Conservation (phyloP, 2,888 invertebrate genomes). For the Drosophila ochracea region DNA sequence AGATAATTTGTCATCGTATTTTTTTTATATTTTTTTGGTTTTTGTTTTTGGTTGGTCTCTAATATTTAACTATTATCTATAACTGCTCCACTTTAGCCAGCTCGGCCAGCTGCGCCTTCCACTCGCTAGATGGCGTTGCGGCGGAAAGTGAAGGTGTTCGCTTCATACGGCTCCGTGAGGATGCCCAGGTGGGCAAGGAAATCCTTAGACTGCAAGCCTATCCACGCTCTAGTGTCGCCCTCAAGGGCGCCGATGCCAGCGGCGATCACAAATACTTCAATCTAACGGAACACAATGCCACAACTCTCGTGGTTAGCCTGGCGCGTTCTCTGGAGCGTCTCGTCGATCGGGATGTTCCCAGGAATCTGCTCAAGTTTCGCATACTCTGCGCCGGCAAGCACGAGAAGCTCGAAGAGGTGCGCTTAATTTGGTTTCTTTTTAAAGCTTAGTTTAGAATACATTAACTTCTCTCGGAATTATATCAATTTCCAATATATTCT, state of each 20-base stretch:
- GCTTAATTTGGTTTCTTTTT: background rate
- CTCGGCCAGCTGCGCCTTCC: slow-evolving; percentile 92
- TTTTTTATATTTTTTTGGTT: background rate
- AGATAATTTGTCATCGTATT: slow-evolving; percentile 73
- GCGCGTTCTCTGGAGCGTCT: slow-evolving; percentile 92
- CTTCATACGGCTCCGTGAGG: slow-evolving; percentile 94
- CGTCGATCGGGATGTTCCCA: slow-evolving; percentile 92
- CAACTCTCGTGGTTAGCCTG: slow-evolving; percentile 91
- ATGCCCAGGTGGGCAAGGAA: slow-evolving; percentile 91
- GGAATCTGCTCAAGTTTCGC: slow-evolving; percentile 93
- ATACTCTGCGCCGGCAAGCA: slow-evolving; percentile 87
- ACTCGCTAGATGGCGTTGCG: slow-evolving; percentile 87
- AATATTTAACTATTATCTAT: slow-evolving; percentile 12
- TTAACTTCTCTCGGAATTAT: background rate
- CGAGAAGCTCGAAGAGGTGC: slow-evolving; percentile 83
- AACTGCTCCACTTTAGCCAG: slow-evolving; percentile 71
- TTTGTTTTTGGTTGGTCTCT: slow-evolving; percentile 5
- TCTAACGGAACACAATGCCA: slow-evolving; percentile 89
- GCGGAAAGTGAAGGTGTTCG: slow-evolving; percentile 90
- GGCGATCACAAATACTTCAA: slow-evolving; percentile 84
- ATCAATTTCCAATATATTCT: background rate
- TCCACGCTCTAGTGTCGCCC: slow-evolving; percentile 87
- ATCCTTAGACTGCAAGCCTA: slow-evolving; percentile 93
- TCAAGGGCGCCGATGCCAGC: slow-evolving; percentile 82
- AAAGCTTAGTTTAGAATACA: background rate